phyloP scores from a whole-genome alignment of 2,888 invertebrate genomes.

The Acholoe squamosa region DNA sequence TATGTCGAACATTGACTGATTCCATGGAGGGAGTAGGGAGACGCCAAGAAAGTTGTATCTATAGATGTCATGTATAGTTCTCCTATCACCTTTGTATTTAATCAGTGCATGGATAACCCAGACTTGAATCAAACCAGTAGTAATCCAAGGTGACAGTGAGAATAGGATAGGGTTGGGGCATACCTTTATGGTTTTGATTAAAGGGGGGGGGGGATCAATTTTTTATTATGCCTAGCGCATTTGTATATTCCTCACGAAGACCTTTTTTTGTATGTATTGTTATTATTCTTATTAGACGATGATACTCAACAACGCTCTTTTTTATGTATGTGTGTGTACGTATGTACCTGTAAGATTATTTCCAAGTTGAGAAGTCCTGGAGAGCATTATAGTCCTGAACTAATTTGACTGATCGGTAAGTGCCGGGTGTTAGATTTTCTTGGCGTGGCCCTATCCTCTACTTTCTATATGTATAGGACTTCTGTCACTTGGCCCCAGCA shows the following conservation, averaged over 20 bases:
- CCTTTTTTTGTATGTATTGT: neutral
- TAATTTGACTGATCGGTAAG: constrained; percentile 45
- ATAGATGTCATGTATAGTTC: neutral
- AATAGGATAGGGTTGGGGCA: neutral
- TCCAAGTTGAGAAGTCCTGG: constrained; percentile 53
- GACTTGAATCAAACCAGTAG: constrained; percentile 34
- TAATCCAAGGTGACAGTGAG: constrained; percentile 13
- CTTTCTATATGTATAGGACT: constrained; percentile 35
- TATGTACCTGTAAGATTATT: constrained; percentile 35
- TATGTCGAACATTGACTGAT: constrained; percentile 59
- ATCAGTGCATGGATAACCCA: constrained; percentile 11
- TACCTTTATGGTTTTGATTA: neutral
- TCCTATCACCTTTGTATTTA: constrained; percentile 17
- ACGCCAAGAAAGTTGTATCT: constrained; percentile 57
- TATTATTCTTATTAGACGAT: constrained; percentile 13
- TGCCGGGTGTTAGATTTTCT: constrained; percentile 50
- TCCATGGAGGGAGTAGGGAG: constrained; percentile 39
- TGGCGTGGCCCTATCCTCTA: constrained; percentile 53
- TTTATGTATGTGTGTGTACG: constrained; percentile 13
- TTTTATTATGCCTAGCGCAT: neutral
- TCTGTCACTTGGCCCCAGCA: constrained; percentile 31
- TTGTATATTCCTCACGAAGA: constrained; percentile 6
- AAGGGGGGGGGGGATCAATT: neutral
- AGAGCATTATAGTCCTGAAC: constrained; percentile 53
- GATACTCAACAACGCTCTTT: constrained; percentile 31